Percentiles rank a stretch among this genome's conserved stretches.
phyloP scores from a whole-genome alignment of 2,113 vertebrate species.

The Lathamus discolor region DNA sequence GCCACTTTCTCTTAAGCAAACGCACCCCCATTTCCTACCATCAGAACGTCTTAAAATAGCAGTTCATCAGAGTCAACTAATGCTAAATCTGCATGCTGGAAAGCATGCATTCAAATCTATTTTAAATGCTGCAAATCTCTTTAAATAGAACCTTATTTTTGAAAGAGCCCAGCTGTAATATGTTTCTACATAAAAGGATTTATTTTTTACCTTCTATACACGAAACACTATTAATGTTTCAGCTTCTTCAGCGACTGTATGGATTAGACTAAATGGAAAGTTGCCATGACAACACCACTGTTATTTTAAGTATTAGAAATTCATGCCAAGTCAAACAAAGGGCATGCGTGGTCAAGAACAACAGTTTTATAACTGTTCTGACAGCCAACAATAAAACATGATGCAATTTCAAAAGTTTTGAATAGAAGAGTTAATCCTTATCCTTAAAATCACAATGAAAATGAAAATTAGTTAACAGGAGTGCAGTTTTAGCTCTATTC shows the following conservation, averaged over 20 bases:
- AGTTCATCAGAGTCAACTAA: background rate
- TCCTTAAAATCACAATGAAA: conserved; percentile 30
- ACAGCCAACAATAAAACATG: conserved; percentile 55
- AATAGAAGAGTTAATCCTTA: conserved; percentile 35
- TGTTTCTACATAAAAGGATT: conserved; percentile 61
- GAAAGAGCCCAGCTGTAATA: conserved; percentile 45
- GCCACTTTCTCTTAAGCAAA: background rate
- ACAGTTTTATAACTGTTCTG: conserved; percentile 50
- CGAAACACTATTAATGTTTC: conserved; percentile 77
- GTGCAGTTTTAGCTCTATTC: background rate
- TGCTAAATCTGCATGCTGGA: conserved; percentile 26
- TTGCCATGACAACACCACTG: conserved; percentile 77
- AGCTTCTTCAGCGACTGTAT: conserved; percentile 72
- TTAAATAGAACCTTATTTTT: conserved; percentile 68
- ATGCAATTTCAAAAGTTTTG: conserved; percentile 37
- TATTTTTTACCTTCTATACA: conserved; percentile 66
- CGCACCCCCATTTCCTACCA: background rate
- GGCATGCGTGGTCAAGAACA: conserved; percentile 53
- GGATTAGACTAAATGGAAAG: conserved; percentile 75
- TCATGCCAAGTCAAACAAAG: conserved; percentile 69
- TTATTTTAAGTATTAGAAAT: conserved; percentile 79
- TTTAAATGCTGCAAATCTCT: conserved; percentile 59
- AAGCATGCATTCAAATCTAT: conserved; percentile 38
- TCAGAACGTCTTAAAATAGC: conserved; percentile 24
- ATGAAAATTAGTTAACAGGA: conserved; percentile 19